Evolutionary conservation across 2,797 vertebrate genomes (phyloP).

Genomic region (Varecia variegata): DNA sequence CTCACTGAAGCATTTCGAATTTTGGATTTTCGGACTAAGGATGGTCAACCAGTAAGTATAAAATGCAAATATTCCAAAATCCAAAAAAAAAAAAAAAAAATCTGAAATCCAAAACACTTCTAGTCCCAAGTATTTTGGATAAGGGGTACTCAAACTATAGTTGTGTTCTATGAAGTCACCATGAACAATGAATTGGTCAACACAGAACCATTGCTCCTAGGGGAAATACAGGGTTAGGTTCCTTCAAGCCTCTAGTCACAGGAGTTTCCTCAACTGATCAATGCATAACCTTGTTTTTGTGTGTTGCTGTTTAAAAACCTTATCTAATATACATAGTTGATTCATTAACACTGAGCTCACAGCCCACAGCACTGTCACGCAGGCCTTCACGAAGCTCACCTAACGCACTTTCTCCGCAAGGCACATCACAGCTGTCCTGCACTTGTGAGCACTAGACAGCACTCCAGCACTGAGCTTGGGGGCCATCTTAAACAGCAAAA

Average conservation of each 20-base stretch:
- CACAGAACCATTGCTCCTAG: neutral
- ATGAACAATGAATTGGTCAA: neutral
- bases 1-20: neutral
- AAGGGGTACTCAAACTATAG: neutral
- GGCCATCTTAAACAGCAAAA: neutral
- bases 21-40: too few species aligned
- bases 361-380: too few species aligned
- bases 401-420: neutral
- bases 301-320: neutral
- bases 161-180: accelerated
- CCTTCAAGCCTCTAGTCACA: neutral
- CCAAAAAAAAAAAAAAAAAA: neutral
- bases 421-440: neutral
- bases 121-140: neutral
- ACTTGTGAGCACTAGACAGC: neutral
- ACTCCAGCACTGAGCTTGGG: neutral
- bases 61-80: neutral
- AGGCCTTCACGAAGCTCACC: neutral
- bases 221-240: neutral
- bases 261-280: neutral
- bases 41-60: neutral
- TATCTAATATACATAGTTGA: neutral
- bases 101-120: neutral
- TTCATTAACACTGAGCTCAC: neutral
- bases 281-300: accelerated